A percentile compares a stretch with the other conserved stretches of the same genome.
Evolutionary conservation across 2,797 vertebrate genomes (phyloP).

Genomic region (Rhabdomys pumilio): DNA sequence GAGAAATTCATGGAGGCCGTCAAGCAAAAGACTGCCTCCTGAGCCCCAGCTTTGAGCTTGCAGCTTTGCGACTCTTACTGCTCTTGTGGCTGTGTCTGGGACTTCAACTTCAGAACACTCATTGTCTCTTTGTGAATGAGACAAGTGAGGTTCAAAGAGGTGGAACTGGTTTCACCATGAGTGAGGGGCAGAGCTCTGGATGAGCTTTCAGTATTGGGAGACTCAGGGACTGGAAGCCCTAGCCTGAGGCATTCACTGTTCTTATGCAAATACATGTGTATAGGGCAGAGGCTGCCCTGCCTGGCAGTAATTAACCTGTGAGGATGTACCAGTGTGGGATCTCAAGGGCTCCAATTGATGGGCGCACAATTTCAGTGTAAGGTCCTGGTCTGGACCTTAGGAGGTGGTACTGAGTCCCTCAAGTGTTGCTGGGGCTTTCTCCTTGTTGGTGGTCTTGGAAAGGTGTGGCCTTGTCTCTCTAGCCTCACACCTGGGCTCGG

Average conservation of each 20-base stretch:
- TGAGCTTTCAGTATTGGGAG: accelerated
- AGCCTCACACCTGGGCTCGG: not conserved
- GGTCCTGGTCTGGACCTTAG: not conserved
- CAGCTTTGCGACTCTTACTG: not conserved
- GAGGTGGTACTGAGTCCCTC: accelerated
- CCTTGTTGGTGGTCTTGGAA: not conserved
- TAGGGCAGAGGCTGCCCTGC: not conserved
- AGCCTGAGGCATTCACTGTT: not conserved
- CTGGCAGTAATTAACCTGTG: not conserved
- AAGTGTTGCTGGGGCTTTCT: not conserved
- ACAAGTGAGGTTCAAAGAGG: not conserved
- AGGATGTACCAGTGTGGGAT: not conserved
- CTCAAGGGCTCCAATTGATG: not conserved
- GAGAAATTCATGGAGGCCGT: not conserved
- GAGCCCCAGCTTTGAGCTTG: not conserved
- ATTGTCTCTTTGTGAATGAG: not conserved
- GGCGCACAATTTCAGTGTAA: not conserved
- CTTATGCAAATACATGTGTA: accelerated
- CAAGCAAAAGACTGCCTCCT: accelerated
- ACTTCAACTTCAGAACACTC: too few species aligned
- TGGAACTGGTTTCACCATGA: not conserved
- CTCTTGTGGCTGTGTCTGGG: not conserved
- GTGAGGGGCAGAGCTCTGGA: not conserved
- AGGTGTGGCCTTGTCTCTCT: not conserved
- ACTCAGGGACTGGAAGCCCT: not conserved